These are phyloP conservation scores for Neuroterus valhalla DNA, from an alignment of 1,140 invertebrate genomes.

Conservation along the genomic window DNA sequence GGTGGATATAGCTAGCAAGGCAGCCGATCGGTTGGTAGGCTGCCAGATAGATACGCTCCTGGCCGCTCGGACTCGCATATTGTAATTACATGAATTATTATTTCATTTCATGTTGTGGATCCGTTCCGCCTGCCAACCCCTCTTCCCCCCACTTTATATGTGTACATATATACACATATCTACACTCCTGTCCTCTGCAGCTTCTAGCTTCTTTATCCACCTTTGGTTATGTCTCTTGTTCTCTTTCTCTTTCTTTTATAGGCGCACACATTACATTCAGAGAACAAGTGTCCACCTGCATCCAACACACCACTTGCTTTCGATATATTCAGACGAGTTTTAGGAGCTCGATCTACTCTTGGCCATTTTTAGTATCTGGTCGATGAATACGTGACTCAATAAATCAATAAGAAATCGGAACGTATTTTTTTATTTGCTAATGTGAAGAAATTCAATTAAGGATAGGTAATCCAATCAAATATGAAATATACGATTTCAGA, in stretches of 20 bases:
- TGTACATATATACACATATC: constrained; percentile 46
- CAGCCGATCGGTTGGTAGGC: constrained; percentile 48
- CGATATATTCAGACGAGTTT: background rate
- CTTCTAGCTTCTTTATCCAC: background rate
- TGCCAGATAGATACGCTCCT: constrained; percentile 60
- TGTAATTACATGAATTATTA: constrained; percentile 72
- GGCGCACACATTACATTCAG: constrained; percentile 27
- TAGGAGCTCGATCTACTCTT: background rate
- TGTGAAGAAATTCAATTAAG: too few relatives aligned
- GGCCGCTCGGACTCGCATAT: constrained; percentile 56
- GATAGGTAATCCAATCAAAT: too few relatives aligned
- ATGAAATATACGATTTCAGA: too few relatives aligned
- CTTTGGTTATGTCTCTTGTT: constrained; percentile 9
- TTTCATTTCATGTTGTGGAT: constrained; percentile 67
- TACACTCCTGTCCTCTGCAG: constrained; percentile 11
- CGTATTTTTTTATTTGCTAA: too few relatives aligned
- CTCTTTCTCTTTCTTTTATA: constrained; percentile 41
- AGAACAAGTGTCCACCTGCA: constrained; percentile 20
- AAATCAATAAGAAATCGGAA: too few relatives aligned
- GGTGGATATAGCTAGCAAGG: constrained; percentile 59
- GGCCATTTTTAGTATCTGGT: too few relatives aligned
- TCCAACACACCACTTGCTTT: background rate
- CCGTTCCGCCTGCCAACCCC: constrained; percentile 63
- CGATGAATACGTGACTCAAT: too few relatives aligned
- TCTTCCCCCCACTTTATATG: constrained; percentile 47